Evolutionary conservation across 2,888 invertebrate genomes (phyloP), one percentile per base, ranked within the genome.

Genomic region (Drosophila putrida): DNA sequence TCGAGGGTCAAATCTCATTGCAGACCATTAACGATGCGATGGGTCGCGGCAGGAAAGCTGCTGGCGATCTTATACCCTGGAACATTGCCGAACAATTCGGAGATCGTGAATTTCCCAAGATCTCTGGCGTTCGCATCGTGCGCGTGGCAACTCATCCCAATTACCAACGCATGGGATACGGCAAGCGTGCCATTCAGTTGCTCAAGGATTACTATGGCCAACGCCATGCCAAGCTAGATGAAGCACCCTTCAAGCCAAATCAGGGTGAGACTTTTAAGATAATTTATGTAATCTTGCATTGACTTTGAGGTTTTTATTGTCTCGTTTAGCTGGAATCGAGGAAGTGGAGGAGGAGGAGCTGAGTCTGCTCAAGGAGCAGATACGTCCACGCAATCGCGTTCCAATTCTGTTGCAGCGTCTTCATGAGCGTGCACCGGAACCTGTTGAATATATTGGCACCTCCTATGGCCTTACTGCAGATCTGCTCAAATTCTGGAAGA

Each of bases 51-150:
- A 96, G 96, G 86, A 95, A 97, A 86, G 98, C 98, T 0, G 96
- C 98, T 6, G 99, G 99, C 0, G 99, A 99, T 93, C 94, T 99
- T 10, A 98, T 99, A 80, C 99, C 99, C 0, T 99, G 99, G 99
- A 99, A 98, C 59, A 94, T 99, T 4, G 97, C 98, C 5, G 99
- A 99, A 90, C 98, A 99, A 92, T 98, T 96, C 93, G 97, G 98
- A 58, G 99, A 99, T 92, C 94, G 95, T 69, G 96, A 98, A 91
- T 99, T 99, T 92, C 98, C 98, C 0, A 95, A 96, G 61, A 93
- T 99, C 0, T 93, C 95, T 35, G 99, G 99, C 0, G 98, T 97
- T 1, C 94, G 99, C 71, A 94, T 99, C 71, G 98, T 99, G 0
- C 94, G 99, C 75, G 98, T 99, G 77, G 99, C 99, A 6, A 99